Evolutionary conservation across 2,888 invertebrate species (phyloP).

Genomic region (Morinoia aosen): DNA sequence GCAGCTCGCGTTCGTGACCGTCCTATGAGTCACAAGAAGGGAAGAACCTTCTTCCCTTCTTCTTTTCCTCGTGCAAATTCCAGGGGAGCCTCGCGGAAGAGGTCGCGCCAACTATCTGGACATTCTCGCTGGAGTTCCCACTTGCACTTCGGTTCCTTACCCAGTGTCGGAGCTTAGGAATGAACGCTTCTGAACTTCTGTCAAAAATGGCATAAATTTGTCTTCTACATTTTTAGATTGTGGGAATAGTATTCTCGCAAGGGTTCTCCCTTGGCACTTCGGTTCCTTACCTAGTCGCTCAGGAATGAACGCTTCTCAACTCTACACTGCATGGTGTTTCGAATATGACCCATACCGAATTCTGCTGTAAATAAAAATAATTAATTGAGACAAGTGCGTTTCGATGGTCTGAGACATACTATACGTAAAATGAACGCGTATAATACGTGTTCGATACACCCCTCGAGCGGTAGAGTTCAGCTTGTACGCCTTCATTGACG

Average conservation of each 20-base stretch:
- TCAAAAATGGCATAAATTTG: not conserved
- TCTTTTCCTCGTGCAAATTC: not conserved
- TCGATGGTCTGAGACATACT: too few species aligned
- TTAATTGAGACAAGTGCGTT: too few species aligned
- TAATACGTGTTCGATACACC: too few species aligned
- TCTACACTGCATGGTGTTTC: too few species aligned
- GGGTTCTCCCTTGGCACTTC: too few species aligned
- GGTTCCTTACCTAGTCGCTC: too few species aligned
- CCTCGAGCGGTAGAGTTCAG: too few species aligned
- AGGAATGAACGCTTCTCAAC: too few species aligned
- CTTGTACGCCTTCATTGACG: too few species aligned
- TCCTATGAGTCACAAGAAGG: not conserved
- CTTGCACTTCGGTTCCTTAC: not conserved
- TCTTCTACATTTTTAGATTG: not conserved
- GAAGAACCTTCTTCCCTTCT: not conserved
- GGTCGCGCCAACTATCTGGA: not conserved
- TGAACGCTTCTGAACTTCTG: not conserved
- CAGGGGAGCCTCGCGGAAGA: not conserved
- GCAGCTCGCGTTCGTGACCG: not conserved
- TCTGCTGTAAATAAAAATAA: too few species aligned
- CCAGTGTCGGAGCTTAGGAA: not conserved
- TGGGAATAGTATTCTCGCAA: not conserved
- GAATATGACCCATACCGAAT: too few species aligned
- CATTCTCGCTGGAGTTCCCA: not conserved
- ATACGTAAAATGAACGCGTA: too few species aligned